A percentile compares a stretch with the other conserved stretches of the same genome.
These are phyloP conservation scores for Nymphalis c-album DNA, from an alignment of 2,888 invertebrate species.

Conservation along the genomic window DNA sequence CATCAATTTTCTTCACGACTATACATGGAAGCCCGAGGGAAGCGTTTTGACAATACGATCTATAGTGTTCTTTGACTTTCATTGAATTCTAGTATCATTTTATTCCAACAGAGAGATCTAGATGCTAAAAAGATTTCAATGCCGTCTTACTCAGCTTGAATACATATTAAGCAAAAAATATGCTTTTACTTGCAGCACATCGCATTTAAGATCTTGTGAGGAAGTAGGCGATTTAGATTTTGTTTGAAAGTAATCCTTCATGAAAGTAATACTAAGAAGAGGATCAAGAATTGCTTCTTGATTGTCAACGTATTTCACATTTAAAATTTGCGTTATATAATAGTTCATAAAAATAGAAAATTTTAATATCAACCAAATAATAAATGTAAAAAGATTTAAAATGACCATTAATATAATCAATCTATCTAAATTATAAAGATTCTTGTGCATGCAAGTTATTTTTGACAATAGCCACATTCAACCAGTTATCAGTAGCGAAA, in stretches of 20 bases:
- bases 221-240: neutral
- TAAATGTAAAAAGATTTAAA: too few species aligned
- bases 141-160: neutral
- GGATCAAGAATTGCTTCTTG: neutral
- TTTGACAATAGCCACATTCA: too few species aligned
- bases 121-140: neutral
- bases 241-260: neutral
- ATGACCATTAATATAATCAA: too few species aligned
- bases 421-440: too few species aligned
- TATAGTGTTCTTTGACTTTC: conserved; percentile 21
- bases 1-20: conserved; percentile 33
- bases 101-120: conserved; percentile 18
- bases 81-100: conserved; percentile 24
- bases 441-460: too few species aligned
- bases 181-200: neutral
- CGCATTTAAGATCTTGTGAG: neutral
- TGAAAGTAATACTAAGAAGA: too few species aligned
- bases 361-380: too few species aligned
- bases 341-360: too few species aligned
- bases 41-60: conserved; percentile 24
- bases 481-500: too few species aligned
- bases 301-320: neutral
- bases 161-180: neutral
- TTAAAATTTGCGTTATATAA: too few species aligned
- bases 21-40: conserved; percentile 24